These are phyloP conservation scores for Elgaria multicarinata DNA, from an alignment of 2,113 vertebrate genomes.

Conservation along the genomic window DNA sequence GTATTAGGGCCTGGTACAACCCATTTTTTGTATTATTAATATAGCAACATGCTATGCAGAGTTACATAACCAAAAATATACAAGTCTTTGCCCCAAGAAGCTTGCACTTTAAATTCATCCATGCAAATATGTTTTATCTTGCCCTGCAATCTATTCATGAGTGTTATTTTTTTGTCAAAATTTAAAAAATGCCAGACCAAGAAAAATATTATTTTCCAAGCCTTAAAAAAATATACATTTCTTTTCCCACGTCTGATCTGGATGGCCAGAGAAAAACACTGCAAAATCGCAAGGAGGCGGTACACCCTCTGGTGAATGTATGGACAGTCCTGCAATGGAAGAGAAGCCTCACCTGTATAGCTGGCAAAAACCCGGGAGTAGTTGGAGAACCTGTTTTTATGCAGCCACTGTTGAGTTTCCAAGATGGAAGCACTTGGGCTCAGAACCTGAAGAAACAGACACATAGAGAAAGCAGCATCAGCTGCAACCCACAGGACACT, in stretches of 20 bases:
- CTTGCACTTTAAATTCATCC: background rate
- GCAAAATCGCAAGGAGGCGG: background rate
- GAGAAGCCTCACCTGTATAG: slow-evolving; percentile 59
- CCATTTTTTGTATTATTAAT: background rate
- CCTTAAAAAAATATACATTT: background rate
- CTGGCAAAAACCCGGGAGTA: slow-evolving; percentile 56
- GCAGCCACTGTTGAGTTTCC: slow-evolving; percentile 72
- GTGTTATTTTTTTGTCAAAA: background rate
- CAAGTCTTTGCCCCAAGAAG: background rate
- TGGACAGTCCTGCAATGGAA: background rate
- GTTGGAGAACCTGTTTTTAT: slow-evolving; percentile 57
- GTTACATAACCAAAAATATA: background rate
- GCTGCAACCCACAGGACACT: background rate
- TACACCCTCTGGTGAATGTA: too few relatives aligned
- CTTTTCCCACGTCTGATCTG: background rate
- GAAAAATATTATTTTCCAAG: background rate
- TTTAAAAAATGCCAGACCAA: background rate
- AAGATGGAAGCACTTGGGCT: slow-evolving; percentile 61
- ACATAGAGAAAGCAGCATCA: background rate
- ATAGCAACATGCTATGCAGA: background rate
- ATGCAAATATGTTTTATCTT: background rate
- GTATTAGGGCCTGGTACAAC: background rate
- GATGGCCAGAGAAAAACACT: background rate
- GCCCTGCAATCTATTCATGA: background rate
- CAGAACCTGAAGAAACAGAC: slow-evolving; percentile 43